Conservation (phyloP, 1,140 invertebrate genomes). For the Himalopsyche phryganea region DNA sequence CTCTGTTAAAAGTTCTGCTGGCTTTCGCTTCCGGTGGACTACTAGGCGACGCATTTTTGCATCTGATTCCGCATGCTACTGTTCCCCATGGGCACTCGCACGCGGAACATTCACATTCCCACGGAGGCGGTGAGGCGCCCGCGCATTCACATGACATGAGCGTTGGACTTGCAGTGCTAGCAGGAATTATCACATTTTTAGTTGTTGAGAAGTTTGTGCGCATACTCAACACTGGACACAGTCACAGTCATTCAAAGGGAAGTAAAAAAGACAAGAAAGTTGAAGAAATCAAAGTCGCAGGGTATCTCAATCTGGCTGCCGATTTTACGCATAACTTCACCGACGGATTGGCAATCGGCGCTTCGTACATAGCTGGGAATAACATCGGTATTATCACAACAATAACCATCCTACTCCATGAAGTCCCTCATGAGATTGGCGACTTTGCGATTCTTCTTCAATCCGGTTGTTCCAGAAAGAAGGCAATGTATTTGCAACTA, state of each 20-base stretch:
- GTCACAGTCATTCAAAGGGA: conserved; percentile 52
- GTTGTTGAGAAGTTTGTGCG: conserved; percentile 91
- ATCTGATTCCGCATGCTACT: conserved; percentile 93
- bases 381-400: conserved; percentile 84
- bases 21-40: conserved; percentile 94
- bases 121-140: conserved; percentile 50
- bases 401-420: conserved; percentile 90
- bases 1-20: conserved; percentile 82
- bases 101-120: conserved; percentile 50
- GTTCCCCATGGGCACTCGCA: conserved; percentile 56
- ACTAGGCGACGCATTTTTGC: conserved; percentile 93
- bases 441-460: conserved; percentile 97
- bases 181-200: conserved; percentile 88
- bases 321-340: conserved; percentile 97
- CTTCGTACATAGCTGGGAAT: conserved; percentile 89
- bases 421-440: conserved; percentile 97
- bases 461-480: conserved; percentile 84
- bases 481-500: conserved; percentile 90
- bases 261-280: conserved; percentile 46
- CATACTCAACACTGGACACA: conserved; percentile 78
- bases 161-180: conserved; percentile 85
- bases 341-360: conserved; percentile 94
- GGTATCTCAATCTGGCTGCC: conserved; percentile 90
- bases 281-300: conserved; percentile 83
- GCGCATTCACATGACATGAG: conserved; percentile 70